Evolutionary conservation across 2,113 vertebrate species (phyloP).

Genomic region (Pithys albifrons): DNA sequence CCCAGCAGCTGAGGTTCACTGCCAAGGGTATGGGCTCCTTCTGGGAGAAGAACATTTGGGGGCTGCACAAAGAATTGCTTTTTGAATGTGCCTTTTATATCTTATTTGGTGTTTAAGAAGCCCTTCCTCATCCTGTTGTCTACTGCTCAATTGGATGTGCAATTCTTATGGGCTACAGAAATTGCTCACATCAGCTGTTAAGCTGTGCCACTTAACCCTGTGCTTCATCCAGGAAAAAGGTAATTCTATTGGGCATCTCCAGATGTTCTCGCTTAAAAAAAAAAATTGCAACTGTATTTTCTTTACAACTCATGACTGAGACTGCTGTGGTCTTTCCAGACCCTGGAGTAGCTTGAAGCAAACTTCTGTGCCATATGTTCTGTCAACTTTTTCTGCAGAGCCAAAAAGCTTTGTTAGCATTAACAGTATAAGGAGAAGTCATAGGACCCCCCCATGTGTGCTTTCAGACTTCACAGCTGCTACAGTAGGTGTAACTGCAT

Average conservation of each 20-base stretch:
- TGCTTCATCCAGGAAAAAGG: not conserved
- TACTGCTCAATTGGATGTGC: not conserved
- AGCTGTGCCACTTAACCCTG: not conserved
- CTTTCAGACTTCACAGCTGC: not conserved
- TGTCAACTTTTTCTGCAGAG: not conserved
- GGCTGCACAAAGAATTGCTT: not conserved
- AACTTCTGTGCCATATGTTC: not conserved
- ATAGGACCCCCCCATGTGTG: not conserved
- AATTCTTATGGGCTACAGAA: not conserved
- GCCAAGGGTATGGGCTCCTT: fast-evolving
- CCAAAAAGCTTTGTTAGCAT: not conserved
- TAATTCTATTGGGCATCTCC: not conserved
- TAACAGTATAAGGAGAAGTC: not conserved
- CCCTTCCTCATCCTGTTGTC: not conserved
- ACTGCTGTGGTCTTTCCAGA: not conserved
- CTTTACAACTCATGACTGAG: not conserved
- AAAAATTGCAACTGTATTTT: not conserved
- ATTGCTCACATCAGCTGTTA: not conserved
- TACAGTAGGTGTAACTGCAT: not conserved
- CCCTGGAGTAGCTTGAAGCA: not conserved
- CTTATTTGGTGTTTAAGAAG: not conserved
- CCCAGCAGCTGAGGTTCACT: fast-evolving
- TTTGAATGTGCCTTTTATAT: not conserved
- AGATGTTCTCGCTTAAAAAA: conserved; percentile 37
- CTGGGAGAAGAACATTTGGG: not conserved